phyloP scores from a whole-genome alignment of 2,797 vertebrate genomes.

The Pseudocheirus occidentalis region DNA sequence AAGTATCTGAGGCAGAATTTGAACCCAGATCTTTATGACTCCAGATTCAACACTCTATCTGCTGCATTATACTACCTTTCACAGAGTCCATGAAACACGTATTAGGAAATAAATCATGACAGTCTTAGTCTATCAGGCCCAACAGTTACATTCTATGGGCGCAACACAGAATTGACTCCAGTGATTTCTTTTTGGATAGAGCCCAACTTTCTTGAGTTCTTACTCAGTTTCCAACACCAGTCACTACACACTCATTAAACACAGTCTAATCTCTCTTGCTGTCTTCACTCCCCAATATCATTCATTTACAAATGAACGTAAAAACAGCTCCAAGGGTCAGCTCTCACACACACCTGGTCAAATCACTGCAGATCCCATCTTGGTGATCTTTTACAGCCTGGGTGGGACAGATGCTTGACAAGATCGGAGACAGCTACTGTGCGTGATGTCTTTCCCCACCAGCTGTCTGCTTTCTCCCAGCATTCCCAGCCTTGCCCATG shows the following conservation, averaged over 20 bases:
- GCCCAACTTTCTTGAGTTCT: not conserved
- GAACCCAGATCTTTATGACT: not conserved
- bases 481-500: not conserved
- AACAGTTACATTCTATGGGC: not conserved
- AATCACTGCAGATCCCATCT: not conserved
- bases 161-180: not conserved
- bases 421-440: not conserved
- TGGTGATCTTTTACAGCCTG: not conserved
- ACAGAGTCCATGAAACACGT: not conserved
- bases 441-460: not conserved
- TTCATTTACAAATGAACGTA: not conserved
- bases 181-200: not conserved
- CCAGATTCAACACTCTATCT: not conserved
- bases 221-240: not conserved
- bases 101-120: not conserved
- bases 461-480: not conserved
- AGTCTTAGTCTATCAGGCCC: not conserved
- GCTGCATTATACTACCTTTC: no score
- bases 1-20: not conserved
- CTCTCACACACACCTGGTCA: not conserved
- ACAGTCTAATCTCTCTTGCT: not conserved
- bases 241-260: not conserved
- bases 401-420: not conserved
- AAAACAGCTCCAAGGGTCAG: not conserved
- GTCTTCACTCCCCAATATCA: not conserved